These are phyloP conservation scores for Adelosebastes latens DNA, from an alignment of 2,797 vertebrate species.

Conservation along the genomic window DNA sequence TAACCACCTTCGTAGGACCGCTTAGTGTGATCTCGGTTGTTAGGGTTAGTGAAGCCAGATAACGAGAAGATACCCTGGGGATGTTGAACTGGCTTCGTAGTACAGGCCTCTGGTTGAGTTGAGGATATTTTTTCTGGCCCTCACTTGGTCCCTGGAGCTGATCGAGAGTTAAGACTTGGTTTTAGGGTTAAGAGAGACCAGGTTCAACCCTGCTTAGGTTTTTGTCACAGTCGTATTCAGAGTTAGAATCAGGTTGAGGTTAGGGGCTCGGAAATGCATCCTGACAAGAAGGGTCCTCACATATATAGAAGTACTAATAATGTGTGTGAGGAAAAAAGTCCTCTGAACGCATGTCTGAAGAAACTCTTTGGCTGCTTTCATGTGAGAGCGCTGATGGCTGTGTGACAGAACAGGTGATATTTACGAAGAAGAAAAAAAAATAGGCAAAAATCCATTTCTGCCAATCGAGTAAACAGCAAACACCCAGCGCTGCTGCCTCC, in stretches of 20 bases:
- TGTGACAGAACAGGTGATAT: conserved; percentile 64
- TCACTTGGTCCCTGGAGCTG: background rate
- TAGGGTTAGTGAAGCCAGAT: no score
- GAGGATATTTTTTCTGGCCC: background rate
- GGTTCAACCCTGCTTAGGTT: no score
- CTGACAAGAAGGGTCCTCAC: background rate
- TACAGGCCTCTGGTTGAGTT: background rate
- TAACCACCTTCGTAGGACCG: no score
- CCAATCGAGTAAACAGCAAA: conserved; percentile 67
- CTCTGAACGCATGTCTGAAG: background rate
- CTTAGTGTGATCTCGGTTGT: no score
- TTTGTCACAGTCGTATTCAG: no score
- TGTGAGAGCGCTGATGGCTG: conserved; percentile 18
- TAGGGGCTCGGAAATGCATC: background rate
- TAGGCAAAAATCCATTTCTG: conserved; percentile 73
- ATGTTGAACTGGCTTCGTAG: no score
- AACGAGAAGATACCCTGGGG: no score
- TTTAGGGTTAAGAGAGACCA: background rate
- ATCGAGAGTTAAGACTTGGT: background rate
- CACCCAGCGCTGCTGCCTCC: conserved; percentile 58
- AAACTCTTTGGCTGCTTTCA: background rate
- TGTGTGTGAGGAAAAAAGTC: background rate
- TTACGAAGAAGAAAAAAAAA: conserved; percentile 36
- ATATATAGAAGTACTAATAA: background rate
- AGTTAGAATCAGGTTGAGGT: background rate